phyloP scores from a whole-genome alignment of 2,113 vertebrate genomes.

The Syrrhaptes paradoxus region DNA sequence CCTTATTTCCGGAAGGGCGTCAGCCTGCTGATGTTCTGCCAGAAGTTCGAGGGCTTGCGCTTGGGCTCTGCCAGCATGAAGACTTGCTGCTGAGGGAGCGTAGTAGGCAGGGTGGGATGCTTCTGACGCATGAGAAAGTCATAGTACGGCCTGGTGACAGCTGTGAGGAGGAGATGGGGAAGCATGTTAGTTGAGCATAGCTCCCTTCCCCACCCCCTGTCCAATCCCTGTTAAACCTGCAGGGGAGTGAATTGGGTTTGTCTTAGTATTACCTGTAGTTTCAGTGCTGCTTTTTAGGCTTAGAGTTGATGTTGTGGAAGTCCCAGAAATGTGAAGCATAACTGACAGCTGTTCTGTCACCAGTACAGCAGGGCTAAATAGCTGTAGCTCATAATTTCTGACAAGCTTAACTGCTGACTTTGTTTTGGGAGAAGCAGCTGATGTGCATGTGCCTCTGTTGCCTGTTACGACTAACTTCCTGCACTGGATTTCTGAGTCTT shows the following conservation, averaged over 20 bases:
- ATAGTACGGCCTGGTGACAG: conserved; percentile 87
- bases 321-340: not conserved
- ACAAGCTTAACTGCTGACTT: not conserved
- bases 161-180: conserved; percentile 48
- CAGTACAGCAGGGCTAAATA: not conserved
- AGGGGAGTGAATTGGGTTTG: not conserved
- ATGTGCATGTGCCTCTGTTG: not conserved
- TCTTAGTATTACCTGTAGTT: too few species aligned
- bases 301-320: not conserved
- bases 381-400: not conserved
- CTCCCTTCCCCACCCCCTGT: not conserved
- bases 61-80: conserved; percentile 94
- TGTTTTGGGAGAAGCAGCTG: not conserved
- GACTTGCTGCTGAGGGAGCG: conserved; percentile 89
- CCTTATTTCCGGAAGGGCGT: conserved; percentile 91
- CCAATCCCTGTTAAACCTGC: not conserved
- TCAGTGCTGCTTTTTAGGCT: not conserved
- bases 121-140: conserved; percentile 92
- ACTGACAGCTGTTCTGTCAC: not conserved
- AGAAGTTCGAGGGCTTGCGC: conserved; percentile 94
- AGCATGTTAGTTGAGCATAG: not conserved
- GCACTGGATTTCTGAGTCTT: not conserved
- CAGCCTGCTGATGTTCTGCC: conserved; percentile 95
- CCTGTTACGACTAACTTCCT: not conserved
- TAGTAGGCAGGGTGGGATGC: conserved; percentile 84